Percentiles rank a stretch among this genome's conserved stretches.
These are phyloP conservation scores for Drosophila sproati DNA, from an alignment of 1,140 invertebrate genomes.

Conservation along the genomic window DNA sequence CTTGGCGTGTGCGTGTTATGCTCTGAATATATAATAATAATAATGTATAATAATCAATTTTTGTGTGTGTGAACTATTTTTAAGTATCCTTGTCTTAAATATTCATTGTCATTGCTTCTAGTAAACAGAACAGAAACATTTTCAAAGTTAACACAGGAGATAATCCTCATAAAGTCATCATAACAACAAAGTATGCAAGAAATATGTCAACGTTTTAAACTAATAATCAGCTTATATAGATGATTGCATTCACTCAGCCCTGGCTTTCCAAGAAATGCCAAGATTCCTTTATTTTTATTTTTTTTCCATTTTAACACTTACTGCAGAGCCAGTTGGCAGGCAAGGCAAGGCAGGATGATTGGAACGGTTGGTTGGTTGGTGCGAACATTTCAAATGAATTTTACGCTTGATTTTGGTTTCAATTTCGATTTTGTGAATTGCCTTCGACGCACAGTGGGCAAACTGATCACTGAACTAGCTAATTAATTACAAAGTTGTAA, in stretches of 20 bases:
- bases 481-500: background rate
- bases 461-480: background rate
- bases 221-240: background rate
- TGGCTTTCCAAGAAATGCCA: slow-evolving; percentile 14
- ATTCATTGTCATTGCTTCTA: no score
- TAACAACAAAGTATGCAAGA: background rate
- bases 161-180: background rate
- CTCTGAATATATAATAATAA: no score
- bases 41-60: no score
- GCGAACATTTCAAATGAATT: slow-evolving; percentile 75
- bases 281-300: slow-evolving; percentile 35
- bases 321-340: background rate
- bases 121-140: no score
- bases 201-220: background rate
- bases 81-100: no score
- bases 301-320: slow-evolving; percentile 49
- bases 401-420: slow-evolving; percentile 79
- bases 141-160: no score
- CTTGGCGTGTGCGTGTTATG: no score
- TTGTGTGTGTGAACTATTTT: no score
- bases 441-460: slow-evolving; percentile 25
- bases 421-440: slow-evolving; percentile 65
- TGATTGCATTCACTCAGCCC: slow-evolving; percentile 29
- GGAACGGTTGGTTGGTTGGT: slow-evolving; percentile 21
- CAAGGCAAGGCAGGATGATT: background rate